A percentile compares a stretch with the other conserved stretches of the same genome.
Evolutionary conservation across 2,113 vertebrate genomes (phyloP).

Genomic region (Rhinichthys klamathensis): DNA sequence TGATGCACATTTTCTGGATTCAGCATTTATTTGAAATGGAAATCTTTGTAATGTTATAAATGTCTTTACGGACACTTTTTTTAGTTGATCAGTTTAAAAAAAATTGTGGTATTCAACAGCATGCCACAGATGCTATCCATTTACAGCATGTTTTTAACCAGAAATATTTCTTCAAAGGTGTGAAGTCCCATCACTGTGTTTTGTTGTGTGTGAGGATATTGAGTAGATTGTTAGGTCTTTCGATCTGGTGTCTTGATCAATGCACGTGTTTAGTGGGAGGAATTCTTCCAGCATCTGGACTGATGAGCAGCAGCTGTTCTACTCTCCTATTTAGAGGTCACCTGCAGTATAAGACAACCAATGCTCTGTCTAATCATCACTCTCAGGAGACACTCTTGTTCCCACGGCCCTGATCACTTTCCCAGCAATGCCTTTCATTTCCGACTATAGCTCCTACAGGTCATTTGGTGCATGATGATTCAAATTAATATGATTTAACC

Average conservation of each 20-base stretch:
- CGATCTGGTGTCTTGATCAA: background rate
- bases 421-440: background rate
- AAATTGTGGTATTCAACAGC: background rate
- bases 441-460: background rate
- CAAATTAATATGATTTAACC: background rate
- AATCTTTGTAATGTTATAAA: no score
- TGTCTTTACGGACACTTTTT: no score
- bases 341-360: constrained; percentile 1
- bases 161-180: background rate
- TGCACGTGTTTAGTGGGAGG: background rate
- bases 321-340: constrained; percentile 34
- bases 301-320: constrained; percentile 16
- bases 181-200: background rate
- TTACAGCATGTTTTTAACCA: background rate
- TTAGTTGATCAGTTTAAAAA: no score
- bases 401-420: constrained; percentile 21
- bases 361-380: constrained; percentile 9
- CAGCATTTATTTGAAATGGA: no score
- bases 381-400: constrained; percentile 1
- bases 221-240: background rate
- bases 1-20: no score
- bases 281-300: constrained; percentile 32
- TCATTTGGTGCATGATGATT: background rate
- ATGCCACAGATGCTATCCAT: background rate
- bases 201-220: background rate